These are phyloP conservation scores for Tetragnatha montana DNA, from an alignment of 2,888 invertebrate genomes.

Conservation along the genomic window DNA sequence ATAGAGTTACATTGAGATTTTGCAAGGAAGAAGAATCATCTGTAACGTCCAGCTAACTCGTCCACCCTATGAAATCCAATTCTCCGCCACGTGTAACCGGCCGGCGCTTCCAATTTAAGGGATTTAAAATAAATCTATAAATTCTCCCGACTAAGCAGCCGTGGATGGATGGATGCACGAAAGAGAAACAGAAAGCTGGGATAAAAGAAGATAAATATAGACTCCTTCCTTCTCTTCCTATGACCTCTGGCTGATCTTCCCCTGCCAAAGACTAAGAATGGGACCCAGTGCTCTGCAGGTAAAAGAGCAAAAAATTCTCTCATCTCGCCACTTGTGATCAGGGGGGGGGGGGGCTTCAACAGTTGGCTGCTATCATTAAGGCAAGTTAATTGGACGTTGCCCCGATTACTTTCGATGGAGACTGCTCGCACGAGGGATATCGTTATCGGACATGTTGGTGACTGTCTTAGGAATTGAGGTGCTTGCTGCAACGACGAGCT, in stretches of 20 bases:
- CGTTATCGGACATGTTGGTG: no score
- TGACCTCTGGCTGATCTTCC: slow-evolving; percentile 59
- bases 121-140: slow-evolving; percentile 1
- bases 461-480: no score
- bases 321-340: neutral
- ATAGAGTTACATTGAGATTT: no score
- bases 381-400: neutral
- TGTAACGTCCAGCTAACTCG: no score
- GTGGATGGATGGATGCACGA: slow-evolving; percentile 11
- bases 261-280: slow-evolving; percentile 17
- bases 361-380: neutral
- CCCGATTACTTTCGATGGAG: neutral
- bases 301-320: slow-evolving; percentile 7
- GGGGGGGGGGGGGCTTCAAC: neutral
- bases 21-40: no score
- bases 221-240: slow-evolving; percentile 33
- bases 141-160: slow-evolving; percentile 43
- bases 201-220: slow-evolving; percentile 65
- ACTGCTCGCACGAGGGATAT: no score
- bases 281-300: neutral
- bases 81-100: slow-evolving; percentile 39
- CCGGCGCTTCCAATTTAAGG: neutral
- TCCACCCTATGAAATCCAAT: neutral
- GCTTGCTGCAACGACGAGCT: no score
- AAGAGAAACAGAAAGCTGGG: slow-evolving; percentile 45